These are phyloP conservation scores for Apis cerana DNA, from an alignment of 1,140 invertebrate genomes.

Conservation along the genomic window DNA sequence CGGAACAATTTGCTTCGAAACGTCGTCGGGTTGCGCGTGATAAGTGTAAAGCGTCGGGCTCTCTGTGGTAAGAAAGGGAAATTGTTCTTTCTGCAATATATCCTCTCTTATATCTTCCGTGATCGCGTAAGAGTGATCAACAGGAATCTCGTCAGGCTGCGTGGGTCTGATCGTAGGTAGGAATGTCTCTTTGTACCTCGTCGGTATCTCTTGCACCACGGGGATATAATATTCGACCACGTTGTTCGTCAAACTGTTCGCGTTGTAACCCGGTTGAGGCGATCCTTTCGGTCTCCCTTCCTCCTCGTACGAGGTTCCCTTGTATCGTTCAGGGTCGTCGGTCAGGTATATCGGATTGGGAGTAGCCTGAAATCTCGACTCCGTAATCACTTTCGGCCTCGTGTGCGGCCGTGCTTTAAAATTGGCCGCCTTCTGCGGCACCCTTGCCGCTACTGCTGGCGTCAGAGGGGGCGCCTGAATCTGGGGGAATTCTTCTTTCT, in stretches of 20 bases:
- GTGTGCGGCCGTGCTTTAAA: constrained; percentile 56
- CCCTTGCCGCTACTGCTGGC: background rate
- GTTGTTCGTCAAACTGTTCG: constrained; percentile 52
- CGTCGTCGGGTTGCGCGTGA: constrained; percentile 44
- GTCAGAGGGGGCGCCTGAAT: background rate
- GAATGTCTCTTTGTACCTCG: constrained; percentile 50
- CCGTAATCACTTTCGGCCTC: constrained; percentile 74
- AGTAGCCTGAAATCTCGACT: constrained; percentile 72
- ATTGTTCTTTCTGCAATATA: constrained; percentile 63
- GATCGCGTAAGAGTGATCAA: constrained; percentile 67
- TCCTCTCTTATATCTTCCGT: constrained; percentile 67
- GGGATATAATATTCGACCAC: constrained; percentile 74
- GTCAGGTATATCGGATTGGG: constrained; percentile 61
- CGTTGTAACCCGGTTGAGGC: constrained; percentile 18
- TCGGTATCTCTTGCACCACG: constrained; percentile 69
- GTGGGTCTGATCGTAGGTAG: constrained; percentile 28
- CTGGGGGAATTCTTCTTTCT: constrained; percentile 53
- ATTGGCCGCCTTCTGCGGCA: constrained; percentile 32
- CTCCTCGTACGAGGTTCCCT: constrained; percentile 32
- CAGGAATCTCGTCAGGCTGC: constrained; percentile 41
- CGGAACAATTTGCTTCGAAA: constrained; percentile 54
- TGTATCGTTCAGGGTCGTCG: constrained; percentile 60
- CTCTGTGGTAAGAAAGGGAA: constrained; percentile 53
- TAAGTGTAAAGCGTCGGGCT: constrained; percentile 41
- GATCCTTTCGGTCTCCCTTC: background rate